phyloP scores from a whole-genome alignment of 2,888 invertebrate species.

The Aromia moschata region DNA sequence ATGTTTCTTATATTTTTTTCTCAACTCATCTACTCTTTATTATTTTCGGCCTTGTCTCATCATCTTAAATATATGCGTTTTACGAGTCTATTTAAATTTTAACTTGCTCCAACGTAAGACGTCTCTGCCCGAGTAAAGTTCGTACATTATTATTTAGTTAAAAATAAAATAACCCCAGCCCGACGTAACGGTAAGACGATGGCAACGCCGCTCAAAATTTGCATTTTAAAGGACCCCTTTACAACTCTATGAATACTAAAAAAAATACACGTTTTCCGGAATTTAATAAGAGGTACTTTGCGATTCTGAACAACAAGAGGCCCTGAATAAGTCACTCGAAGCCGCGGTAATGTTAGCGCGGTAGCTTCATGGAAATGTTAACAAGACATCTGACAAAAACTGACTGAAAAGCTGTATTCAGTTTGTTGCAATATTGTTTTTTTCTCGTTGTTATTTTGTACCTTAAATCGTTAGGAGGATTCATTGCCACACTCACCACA shows the following conservation, averaged over 20 bases:
- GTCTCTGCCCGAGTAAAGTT: slow-evolving; percentile 13
- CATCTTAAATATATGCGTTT: too few species aligned
- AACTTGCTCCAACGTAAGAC: slow-evolving; percentile 3
- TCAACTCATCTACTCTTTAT: too few species aligned
- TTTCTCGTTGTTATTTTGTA: too few species aligned
- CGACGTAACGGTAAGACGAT: slow-evolving; percentile 33
- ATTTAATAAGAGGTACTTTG: slow-evolving; percentile 45
- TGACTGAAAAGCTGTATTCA: too few species aligned
- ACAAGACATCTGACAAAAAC: too few species aligned
- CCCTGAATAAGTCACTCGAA: slow-evolving; percentile 50
- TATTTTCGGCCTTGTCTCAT: too few species aligned
- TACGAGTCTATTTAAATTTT: slow-evolving; percentile 4
- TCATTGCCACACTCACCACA: too few species aligned
- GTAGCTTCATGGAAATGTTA: slow-evolving; percentile 18
- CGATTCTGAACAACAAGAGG: slow-evolving; percentile 36
- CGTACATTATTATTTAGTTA: slow-evolving; percentile 28
- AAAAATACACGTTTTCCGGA: slow-evolving; percentile 41
- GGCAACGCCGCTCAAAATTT: slow-evolving; percentile 30
- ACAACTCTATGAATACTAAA: slow-evolving; percentile 47
- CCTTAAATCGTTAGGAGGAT: too few species aligned
- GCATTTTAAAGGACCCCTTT: slow-evolving; percentile 41
- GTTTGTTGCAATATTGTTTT: too few species aligned
- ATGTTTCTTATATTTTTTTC: too few species aligned
- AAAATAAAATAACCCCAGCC: slow-evolving; percentile 28
- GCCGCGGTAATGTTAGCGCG: slow-evolving; percentile 4